These are phyloP conservation scores for Physella acuta DNA, from an alignment of 1,140 invertebrate species.

Conservation along the genomic window DNA sequence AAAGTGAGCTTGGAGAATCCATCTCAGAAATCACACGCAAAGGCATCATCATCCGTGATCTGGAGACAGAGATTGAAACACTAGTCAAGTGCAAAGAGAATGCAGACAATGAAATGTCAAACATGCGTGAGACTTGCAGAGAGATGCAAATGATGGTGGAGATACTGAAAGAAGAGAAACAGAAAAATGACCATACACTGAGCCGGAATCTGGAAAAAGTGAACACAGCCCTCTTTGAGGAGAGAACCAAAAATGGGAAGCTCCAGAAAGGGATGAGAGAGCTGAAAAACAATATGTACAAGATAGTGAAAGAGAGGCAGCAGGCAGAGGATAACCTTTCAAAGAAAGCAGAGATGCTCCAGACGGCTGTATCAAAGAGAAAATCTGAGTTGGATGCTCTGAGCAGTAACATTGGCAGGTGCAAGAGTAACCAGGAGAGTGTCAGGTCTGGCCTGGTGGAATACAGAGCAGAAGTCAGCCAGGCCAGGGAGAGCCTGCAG, in stretches of 20 bases:
- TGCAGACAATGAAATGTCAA: slow-evolving; percentile 31
- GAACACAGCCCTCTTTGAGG: slow-evolving; percentile 33
- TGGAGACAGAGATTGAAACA: slow-evolving; percentile 24
- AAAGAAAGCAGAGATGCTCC: slow-evolving; percentile 2
- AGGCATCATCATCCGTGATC: slow-evolving; percentile 20
- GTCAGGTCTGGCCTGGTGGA: background rate
- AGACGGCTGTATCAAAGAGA: background rate
- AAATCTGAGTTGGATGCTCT: background rate
- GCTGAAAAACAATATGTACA: slow-evolving; percentile 35
- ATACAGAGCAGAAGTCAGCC: background rate
- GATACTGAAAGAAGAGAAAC: slow-evolving; percentile 31
- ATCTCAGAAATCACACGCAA: slow-evolving; percentile 32
- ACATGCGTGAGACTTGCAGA: slow-evolving; percentile 28
- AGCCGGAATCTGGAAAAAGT: slow-evolving; percentile 29
- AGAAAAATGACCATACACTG: slow-evolving; percentile 34
- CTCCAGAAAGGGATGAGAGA: slow-evolving; percentile 30
- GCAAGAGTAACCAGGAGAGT: slow-evolving; percentile 1
- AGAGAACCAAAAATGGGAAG: slow-evolving; percentile 28
- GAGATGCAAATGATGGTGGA: slow-evolving; percentile 34
- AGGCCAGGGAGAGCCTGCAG: slow-evolving; percentile 18
- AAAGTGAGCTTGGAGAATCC: slow-evolving; percentile 31
- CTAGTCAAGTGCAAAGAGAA: slow-evolving; percentile 31
- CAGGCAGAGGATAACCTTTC: slow-evolving; percentile 24
- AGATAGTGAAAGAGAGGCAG: slow-evolving; percentile 25
- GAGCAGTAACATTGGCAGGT: slow-evolving; percentile 9